Evolutionary conservation across 2,113 vertebrate species (phyloP), one percentile per base, ranked within the genome.

Genomic region (Sander lucioperca): DNA sequence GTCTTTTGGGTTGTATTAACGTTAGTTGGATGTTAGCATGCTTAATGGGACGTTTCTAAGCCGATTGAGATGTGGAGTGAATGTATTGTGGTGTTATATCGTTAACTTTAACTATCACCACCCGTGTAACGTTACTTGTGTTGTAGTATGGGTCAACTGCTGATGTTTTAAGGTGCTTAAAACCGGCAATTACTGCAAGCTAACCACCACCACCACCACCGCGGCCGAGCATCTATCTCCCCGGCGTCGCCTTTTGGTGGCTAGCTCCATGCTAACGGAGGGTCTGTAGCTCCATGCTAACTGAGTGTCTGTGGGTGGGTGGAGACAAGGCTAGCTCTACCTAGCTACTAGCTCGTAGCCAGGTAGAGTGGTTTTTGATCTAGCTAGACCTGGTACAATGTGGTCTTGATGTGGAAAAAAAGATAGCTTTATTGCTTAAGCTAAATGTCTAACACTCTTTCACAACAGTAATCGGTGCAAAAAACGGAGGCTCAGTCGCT

Each of bases 191-290:
- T 61, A 70, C 45, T 76, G 75, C 56, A 58, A 64, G 79, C 77
- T 77, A 77, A 61, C 30, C 58, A 43, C 57, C 51, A 12, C 15
- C 67, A n/a, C n/a, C n/a, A 12, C 30, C 30, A 33, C 27, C 27
- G 27, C 50, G 54, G 67, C 72, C 69, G 70, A 80, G 3, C 51
- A 48, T 57, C 57, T 62, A 48, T 62, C 57, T 57, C 59, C 64
- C 39, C 11, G 71, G 62, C 59, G 65, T 63, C 47, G 59, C 56
- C 39, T 64, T 50, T 19, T 36, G 54, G 30, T 33, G n/a, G 77
- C 61, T 88, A 84, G 84, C 89, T 66, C 21, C 27, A 27, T 74
- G 89, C 88, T 88, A 87, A 77, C 77, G 68, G 13, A 7, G 48
- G 43, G 63, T 23, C 18, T n/a, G 36, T 33, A 33, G 33, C 33